Conservation (phyloP, 2,888 invertebrate species). For the Calliphora vomitoria region DNA sequence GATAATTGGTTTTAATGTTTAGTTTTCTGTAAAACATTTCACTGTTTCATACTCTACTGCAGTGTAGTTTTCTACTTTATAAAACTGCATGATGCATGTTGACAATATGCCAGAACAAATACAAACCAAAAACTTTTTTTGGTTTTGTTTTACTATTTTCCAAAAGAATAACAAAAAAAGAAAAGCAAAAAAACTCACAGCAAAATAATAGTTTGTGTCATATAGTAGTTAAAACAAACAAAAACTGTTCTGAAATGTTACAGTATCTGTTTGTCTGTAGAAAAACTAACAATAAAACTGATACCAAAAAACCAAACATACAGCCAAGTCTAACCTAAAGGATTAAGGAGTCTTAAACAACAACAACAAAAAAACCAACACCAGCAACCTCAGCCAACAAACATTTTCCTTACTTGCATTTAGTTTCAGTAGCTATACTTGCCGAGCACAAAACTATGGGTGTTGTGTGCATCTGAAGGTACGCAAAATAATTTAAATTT, state of each 20-base stretch:
- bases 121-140: slow-evolving; percentile 7
- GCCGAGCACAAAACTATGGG: not conserved
- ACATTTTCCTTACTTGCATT: not conserved
- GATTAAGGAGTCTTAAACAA: not conserved
- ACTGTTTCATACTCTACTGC: slow-evolving; percentile 8
- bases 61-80: slow-evolving; percentile 20
- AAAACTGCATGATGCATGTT: slow-evolving; percentile 42
- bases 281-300: slow-evolving; percentile 30
- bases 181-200: not conserved
- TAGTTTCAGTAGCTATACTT: not conserved
- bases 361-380: not conserved
- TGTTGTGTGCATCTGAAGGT: slow-evolving; percentile 22
- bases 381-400: not conserved
- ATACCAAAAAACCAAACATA: slow-evolving; percentile 27
- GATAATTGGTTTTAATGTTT: slow-evolving; percentile 64
- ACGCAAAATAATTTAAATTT: slow-evolving; percentile 58
- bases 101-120: slow-evolving; percentile 60
- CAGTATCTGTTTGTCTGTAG: not conserved
- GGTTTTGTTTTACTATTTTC: not conserved
- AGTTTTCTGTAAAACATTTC: slow-evolving; percentile 2
- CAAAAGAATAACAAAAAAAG: no score
- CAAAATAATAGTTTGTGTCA: slow-evolving; percentile 6
- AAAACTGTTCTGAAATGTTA: not conserved
- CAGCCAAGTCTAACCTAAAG: slow-evolving; percentile 33
- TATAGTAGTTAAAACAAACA: not conserved